phyloP scores from a whole-genome alignment of 2,888 invertebrate species.

The Cecidostiba fungosa region DNA sequence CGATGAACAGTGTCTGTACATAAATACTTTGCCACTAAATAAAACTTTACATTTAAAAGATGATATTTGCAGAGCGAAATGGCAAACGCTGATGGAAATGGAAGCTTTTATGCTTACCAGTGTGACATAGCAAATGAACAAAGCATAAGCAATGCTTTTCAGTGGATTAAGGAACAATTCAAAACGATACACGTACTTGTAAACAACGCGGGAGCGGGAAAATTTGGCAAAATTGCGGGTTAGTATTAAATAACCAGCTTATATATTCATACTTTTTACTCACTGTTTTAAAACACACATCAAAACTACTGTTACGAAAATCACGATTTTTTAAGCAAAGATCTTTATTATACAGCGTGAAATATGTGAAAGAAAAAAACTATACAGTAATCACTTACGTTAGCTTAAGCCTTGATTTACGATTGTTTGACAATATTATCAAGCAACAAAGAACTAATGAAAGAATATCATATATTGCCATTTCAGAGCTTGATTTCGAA shows the following conservation, averaged over 20 bases:
- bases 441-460: background rate
- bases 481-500: background rate
- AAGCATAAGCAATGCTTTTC: background rate
- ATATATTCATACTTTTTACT: background rate
- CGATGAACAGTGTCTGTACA: background rate
- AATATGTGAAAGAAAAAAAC: background rate
- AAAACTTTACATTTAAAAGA: background rate
- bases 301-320: conserved; percentile 73
- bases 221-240: background rate
- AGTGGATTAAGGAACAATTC: background rate
- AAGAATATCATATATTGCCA: background rate
- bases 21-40: background rate
- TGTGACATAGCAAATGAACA: background rate
- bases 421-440: background rate
- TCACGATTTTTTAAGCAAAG: conserved; percentile 15
- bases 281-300: background rate
- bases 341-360: conserved; percentile 12
- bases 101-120: background rate
- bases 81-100: background rate
- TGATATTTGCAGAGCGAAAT: background rate
- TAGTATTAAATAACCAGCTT: background rate
- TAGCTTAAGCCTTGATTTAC: conserved; percentile 17
- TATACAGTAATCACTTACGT: background rate
- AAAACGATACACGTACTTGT: background rate
- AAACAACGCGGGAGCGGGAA: background rate